Base-by-base conservation (phyloP, 2,888 invertebrate genomes). In the Amaurobius ferox region DNA sequence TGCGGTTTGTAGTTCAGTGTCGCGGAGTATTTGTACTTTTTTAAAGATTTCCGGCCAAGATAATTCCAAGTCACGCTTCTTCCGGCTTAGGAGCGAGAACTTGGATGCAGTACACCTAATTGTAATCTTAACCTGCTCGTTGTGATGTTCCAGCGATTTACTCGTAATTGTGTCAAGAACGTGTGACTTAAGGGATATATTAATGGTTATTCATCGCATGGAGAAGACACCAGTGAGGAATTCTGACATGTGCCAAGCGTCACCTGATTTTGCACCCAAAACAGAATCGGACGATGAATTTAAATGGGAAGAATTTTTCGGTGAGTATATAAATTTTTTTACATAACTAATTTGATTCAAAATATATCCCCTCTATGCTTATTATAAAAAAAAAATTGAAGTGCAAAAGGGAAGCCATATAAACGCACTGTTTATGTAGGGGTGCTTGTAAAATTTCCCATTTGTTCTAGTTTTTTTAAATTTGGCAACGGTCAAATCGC, bases 271-370 rank as follows among this genome's bases (percentile, higher is more conserved):
- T 40, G 78, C 40, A 40, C 32, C 67, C n/a, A 86, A 86, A 73
- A 48, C 78, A 30, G 85, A 86, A 86, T 86, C 85, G 11, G 85
- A 86, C 28, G 85, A 86, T 68, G 85, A 86, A 26, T 86, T 89
- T 88, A 80, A 94, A 91, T 94, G 94, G 94, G 94, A 94, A 91
- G 94, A 94, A 90, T 94, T 94, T 93, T 94, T 94, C 90, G 94
- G 94, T 94, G 90, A 92, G 94, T 91, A n/a, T n/a, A n/a, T n/a
- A n/a, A n/a, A n/a, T n/a, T n/a, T n/a, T n/a, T n/a, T n/a, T n/a
- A n/a, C n/a, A n/a, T n/a, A n/a, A n/a, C n/a, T n/a, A n/a, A n/a
- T n/a, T n/a, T n/a, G n/a, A n/a, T n/a, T n/a, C n/a, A n/a, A n/a
- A n/a, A n/a, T n/a, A n/a, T n/a, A n/a, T n/a, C n/a, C n/a, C n/a